A percentile compares a stretch with the other conserved stretches of the same genome.
Conservation (phyloP, 1,140 invertebrate genomes). For the Neuroterus valhalla region DNA sequence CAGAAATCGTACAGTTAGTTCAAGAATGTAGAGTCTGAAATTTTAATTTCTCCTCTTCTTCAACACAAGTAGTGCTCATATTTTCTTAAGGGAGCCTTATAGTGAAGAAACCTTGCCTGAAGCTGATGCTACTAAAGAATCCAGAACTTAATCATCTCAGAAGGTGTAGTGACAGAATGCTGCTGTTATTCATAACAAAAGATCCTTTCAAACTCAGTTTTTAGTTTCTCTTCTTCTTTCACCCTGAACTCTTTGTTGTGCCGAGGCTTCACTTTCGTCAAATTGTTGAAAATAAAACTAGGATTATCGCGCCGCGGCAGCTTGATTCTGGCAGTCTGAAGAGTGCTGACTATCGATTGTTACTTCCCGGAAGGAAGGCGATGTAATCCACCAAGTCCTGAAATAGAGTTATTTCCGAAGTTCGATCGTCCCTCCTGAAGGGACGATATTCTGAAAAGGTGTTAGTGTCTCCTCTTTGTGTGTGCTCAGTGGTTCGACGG, state of each 20-base stretch:
- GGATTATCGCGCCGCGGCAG: slow-evolving; percentile 22
- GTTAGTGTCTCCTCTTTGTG: slow-evolving; percentile 20
- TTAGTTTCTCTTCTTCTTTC: slow-evolving; percentile 25
- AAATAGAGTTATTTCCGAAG: slow-evolving; percentile 63
- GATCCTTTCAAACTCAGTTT: slow-evolving; percentile 25
- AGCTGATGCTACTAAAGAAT: slow-evolving; percentile 30
- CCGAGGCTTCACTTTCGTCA: slow-evolving; percentile 20
- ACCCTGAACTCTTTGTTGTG: slow-evolving; percentile 2
- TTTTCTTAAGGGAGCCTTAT: slow-evolving; percentile 15
- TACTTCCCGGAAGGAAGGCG: slow-evolving; percentile 60
- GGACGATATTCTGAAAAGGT: no score
- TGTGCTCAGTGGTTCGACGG: slow-evolving; percentile 34
- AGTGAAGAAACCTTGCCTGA: slow-evolving; percentile 11
- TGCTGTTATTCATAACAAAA: slow-evolving; percentile 27
- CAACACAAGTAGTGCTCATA: slow-evolving; percentile 6
- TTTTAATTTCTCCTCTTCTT: neutral
- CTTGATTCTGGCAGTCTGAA: slow-evolving; percentile 34
- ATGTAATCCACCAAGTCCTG: slow-evolving; percentile 57
- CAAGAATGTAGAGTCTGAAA: no score
- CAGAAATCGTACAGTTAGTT: no score
- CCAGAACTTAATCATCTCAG: slow-evolving; percentile 27
- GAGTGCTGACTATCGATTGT: slow-evolving; percentile 60
- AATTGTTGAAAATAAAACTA: slow-evolving; percentile 26
- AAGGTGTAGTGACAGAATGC: slow-evolving; percentile 23
- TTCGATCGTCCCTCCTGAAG: slow-evolving; percentile 48